Percentiles rank a stretch among this genome's conserved stretches.
These are phyloP conservation scores for Rallus limicola DNA, from an alignment of 2,113 vertebrate species.

Conservation along the genomic window DNA sequence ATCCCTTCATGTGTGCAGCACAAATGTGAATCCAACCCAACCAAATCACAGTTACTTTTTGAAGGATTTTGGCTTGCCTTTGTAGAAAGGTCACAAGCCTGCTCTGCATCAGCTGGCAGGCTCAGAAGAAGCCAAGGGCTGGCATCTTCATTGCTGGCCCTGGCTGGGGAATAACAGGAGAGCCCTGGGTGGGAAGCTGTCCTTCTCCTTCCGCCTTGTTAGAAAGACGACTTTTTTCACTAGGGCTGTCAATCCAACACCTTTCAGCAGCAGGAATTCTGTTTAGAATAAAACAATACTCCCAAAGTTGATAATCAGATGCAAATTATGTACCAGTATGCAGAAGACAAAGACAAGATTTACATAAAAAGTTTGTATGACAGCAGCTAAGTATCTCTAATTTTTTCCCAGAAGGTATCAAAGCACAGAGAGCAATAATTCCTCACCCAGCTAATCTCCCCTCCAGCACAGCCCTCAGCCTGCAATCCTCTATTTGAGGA, in stretches of 20 bases:
- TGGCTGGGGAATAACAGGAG: neutral
- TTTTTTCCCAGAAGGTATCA: neutral
- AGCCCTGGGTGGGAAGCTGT: neutral
- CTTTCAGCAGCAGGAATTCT: constrained; percentile 22
- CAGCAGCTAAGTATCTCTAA: constrained; percentile 8
- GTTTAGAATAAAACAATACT: constrained; percentile 42
- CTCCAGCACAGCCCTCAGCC: neutral
- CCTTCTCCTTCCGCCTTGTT: neutral
- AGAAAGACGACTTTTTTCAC: neutral
- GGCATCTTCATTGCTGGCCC: neutral
- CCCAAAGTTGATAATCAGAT: constrained; percentile 38
- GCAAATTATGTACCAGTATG: constrained; percentile 48
- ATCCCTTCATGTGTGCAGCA: neutral
- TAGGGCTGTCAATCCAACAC: constrained; percentile 11
- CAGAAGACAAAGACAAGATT: constrained; percentile 41
- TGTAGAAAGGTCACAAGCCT: neutral
- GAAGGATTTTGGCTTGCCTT: neutral
- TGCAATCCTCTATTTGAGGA: neutral
- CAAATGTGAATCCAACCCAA: neutral
- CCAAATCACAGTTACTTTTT: neutral
- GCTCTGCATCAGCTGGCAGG: neutral
- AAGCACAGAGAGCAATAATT: neutral
- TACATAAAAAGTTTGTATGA: constrained; percentile 46
- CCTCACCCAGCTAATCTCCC: neutral
- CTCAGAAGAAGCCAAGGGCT: neutral